A percentile compares a stretch with the other conserved stretches of the same genome.
Conservation (phyloP, 2,888 invertebrate genomes). For the Hemithea aestivaria region DNA sequence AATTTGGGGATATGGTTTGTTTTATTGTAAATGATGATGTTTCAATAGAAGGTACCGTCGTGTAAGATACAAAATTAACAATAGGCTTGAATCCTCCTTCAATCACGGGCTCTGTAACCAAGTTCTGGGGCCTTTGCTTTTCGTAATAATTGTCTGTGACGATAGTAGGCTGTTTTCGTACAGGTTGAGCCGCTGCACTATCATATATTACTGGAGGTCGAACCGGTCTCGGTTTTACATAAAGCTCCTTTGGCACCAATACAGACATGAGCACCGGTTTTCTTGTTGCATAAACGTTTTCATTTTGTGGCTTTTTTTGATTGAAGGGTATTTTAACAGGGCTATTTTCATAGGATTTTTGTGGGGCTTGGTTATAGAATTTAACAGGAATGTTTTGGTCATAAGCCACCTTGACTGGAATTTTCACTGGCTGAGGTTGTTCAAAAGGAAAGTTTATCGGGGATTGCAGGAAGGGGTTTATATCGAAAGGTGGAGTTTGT, state of each 20-base stretch:
- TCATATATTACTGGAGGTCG: constrained; percentile 52
- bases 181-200: constrained; percentile 39
- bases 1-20: not conserved
- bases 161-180: constrained; percentile 48
- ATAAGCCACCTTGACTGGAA: constrained; percentile 15
- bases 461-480: constrained; percentile 16
- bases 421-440: constrained; percentile 1
- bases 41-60: constrained; percentile 42
- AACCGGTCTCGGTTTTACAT: constrained; percentile 52
- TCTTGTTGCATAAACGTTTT: constrained; percentile 41
- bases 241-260: constrained; percentile 50
- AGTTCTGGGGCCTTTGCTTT: constrained; percentile 42
- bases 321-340: constrained; percentile 10
- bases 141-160: constrained; percentile 67
- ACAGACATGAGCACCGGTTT: constrained; percentile 45
- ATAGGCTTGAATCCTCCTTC: constrained; percentile 68
- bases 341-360: constrained; percentile 3
- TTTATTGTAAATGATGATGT: constrained; percentile 30
- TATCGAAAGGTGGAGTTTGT: constrained; percentile 62
- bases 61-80: constrained; percentile 32
- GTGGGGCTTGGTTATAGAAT: constrained; percentile 10
- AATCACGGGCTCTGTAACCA: constrained; percentile 45
- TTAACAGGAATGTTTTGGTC: too few species aligned
- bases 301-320: constrained; percentile 25
- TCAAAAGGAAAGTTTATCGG: constrained; percentile 10